Percentiles rank a stretch among this genome's conserved stretches.
phyloP scores from a whole-genome alignment of 2,113 vertebrate species.

The Ia io region DNA sequence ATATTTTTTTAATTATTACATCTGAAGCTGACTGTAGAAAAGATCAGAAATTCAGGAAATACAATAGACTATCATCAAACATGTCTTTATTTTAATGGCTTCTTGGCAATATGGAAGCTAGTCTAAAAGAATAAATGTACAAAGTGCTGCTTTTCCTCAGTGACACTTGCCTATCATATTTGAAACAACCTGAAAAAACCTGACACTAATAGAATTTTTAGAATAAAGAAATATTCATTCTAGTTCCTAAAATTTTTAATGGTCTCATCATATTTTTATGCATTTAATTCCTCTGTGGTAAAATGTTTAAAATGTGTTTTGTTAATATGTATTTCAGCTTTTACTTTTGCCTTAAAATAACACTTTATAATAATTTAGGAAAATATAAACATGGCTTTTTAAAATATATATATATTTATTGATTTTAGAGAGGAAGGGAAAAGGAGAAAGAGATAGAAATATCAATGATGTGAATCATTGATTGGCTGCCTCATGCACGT shows the following conservation, averaged over 20 bases:
- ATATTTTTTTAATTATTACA: neutral
- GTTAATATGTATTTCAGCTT: constrained; percentile 1
- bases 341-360: constrained; percentile 54
- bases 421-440: too few species aligned
- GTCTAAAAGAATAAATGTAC: neutral
- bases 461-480: too few species aligned
- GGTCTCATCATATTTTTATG: constrained; percentile 44
- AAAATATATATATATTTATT: too few species aligned
- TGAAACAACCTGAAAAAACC: neutral
- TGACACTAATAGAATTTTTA: neutral
- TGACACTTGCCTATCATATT: neutral
- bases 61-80: neutral
- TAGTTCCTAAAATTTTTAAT: constrained; percentile 29
- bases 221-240: neutral
- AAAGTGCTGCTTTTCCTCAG: neutral
- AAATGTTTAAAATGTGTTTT: constrained; percentile 35
- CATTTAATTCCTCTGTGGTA: constrained; percentile 6
- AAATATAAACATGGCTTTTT: neutral
- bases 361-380: constrained; percentile 1
- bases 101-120: neutral
- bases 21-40: constrained; percentile 3
- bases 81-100: constrained; percentile 32
- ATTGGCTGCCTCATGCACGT: too few species aligned
- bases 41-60: constrained; percentile 17
- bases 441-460: too few species aligned